phyloP scores from a whole-genome alignment of 2,797 vertebrate genomes.

The Rhabdophis nuchalis region DNA sequence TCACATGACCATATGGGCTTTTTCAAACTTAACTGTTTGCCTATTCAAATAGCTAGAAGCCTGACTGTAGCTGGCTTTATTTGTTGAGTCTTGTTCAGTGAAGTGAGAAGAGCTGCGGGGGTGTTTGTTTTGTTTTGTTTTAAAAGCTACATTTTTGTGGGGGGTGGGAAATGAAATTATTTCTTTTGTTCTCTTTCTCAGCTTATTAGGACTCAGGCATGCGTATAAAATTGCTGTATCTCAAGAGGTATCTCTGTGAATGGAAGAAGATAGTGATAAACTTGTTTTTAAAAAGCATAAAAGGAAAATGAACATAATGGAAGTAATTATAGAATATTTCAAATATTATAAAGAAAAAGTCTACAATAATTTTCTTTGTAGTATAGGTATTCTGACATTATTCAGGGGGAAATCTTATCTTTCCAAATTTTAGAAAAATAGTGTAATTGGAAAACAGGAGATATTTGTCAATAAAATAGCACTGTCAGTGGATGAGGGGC shows the following conservation, averaged over 20 bases:
- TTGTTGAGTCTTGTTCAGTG: conserved; percentile 69
- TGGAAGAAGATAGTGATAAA: conserved; percentile 35
- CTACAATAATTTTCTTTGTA: neutral
- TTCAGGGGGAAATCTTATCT: neutral
- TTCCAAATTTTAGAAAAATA: neutral
- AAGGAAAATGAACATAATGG: conserved; percentile 25
- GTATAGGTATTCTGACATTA: neutral
- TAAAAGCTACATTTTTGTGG: conserved; percentile 56
- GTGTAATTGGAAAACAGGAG: neutral
- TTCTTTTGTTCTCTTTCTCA: conserved; percentile 64
- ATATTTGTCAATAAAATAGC: neutral
- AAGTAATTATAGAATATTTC: neutral
- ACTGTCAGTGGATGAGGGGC: neutral
- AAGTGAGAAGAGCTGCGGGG: conserved; percentile 61
- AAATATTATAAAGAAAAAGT: neutral
- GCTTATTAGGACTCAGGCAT: conserved; percentile 68
- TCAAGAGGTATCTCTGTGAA: conserved; percentile 58
- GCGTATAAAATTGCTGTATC: conserved; percentile 65
- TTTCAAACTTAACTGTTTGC: conserved; percentile 57
- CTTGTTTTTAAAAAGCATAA: conserved; percentile 36
- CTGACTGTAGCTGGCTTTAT: conserved; percentile 63
- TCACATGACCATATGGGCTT: conserved; percentile 25
- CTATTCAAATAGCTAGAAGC: conserved; percentile 64
- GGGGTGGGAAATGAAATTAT: conserved; percentile 60
- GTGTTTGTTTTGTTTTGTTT: conserved; percentile 5